phyloP scores from a whole-genome alignment of 1,140 invertebrate genomes.

The Centruroides vittatus region DNA sequence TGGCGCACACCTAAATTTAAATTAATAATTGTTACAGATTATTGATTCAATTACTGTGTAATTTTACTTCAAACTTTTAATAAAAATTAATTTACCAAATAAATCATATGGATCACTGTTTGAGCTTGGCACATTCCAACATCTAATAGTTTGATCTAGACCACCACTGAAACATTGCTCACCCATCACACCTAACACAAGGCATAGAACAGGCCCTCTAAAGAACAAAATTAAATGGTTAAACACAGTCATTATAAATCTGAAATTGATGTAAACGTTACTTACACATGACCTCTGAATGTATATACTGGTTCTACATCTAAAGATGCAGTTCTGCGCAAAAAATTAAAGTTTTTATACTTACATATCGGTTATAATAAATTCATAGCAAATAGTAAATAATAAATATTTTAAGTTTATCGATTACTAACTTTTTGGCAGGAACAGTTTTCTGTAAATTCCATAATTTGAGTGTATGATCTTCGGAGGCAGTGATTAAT shows the following conservation, averaged over 20 bases:
- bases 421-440: conserved; percentile 45
- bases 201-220: conserved; percentile 71
- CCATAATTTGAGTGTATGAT: conserved; percentile 97
- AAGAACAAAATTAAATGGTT: neutral
- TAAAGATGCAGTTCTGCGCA: conserved; percentile 59
- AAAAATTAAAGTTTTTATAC: conserved; percentile 7
- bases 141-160: conserved; percentile 80
- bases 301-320: conserved; percentile 98
- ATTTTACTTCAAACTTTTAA: conserved; percentile 3
- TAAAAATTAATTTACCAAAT: conserved; percentile 42
- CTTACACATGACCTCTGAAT: conserved; percentile 71
- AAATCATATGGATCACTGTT: conserved; percentile 96
- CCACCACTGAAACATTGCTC: conserved; percentile 92
- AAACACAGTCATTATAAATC: neutral
- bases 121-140: conserved; percentile 87
- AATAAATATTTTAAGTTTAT: neutral
- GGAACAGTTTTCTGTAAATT: conserved; percentile 95
- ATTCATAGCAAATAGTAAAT: neutral
- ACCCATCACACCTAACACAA: conserved; percentile 80
- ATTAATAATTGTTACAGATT: no score
- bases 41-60: no score
- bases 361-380: neutral
- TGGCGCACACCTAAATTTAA: no score
- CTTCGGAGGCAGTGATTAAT: conserved; percentile 94
- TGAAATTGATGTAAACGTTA: neutral